These are phyloP conservation scores for Brachionus paranguensis DNA, from an alignment of 1,140 invertebrate genomes.

Conservation along the genomic window DNA sequence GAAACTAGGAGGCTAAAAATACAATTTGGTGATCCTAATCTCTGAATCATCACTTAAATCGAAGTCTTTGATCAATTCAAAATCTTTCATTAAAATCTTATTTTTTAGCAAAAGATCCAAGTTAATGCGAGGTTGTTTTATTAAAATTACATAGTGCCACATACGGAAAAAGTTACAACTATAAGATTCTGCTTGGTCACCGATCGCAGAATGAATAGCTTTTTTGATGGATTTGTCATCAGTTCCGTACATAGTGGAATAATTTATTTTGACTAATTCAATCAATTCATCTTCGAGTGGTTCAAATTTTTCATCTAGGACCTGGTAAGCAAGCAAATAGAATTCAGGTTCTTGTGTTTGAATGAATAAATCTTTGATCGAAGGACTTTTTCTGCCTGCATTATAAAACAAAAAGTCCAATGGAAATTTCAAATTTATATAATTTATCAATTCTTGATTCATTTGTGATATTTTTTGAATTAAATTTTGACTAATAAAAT, in stretches of 20 bases:
- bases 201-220: not conserved
- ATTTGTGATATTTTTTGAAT: not conserved
- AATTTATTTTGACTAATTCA: not conserved
- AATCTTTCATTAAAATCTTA: not conserved
- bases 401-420: conserved; percentile 5
- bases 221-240: not conserved
- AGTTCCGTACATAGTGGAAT: not conserved
- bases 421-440: not conserved
- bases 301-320: not conserved
- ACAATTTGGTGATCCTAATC: not conserved
- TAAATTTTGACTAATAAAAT: not conserved
- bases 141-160: not conserved
- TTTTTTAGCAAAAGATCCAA: not conserved
- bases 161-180: not conserved
- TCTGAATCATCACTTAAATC: not conserved
- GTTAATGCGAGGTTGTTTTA: not conserved
- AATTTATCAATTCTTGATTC: not conserved
- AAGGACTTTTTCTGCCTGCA: not conserved
- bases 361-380: not conserved
- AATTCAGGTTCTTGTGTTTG: not conserved
- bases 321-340: not conserved
- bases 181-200: not conserved
- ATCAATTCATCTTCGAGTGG: not conserved
- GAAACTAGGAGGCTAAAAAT: not conserved
- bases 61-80: not conserved